Evolutionary conservation across 2,888 invertebrate species (phyloP), one percentile per base, ranked within the genome.

Genomic region (Drosophila anomalipes): DNA sequence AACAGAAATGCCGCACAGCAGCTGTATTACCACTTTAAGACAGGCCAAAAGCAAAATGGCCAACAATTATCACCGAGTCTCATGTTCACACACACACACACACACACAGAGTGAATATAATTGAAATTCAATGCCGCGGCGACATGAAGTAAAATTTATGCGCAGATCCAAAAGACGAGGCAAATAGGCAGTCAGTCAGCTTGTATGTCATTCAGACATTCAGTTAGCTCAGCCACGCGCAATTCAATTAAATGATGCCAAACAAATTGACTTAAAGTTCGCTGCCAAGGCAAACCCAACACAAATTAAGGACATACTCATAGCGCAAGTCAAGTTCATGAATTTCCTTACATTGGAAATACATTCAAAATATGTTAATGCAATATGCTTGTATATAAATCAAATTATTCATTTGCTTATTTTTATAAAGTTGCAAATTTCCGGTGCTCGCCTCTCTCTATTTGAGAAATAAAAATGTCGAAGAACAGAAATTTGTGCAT

Each of bases 181-280:
- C 47, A 61, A 41, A 14, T 28, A 30, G 22, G n/a, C 39, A 35
- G 54, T 2, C 39, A 35, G 54, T 2, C 59, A 41, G 32, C 12
- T 10, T 51, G 26, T 32, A 32, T 39, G 37, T 56, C 37, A 52
- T 37, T 60, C 60, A 61, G 52, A 14, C 58, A 14, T 35, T 35
- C 35, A 49, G 59, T 41, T 63, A 35, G 22, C 10, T 28, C 64
- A 57, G 54, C 54, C 63, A 73, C 44, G 54, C 82, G 41, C 49
- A 53, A 52, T 67, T 82, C 71, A 84, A 71, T 81, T 81, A 71
- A 70, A 71, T 64, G 71, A 64, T 61, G 71, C 51, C 60, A 74
- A 77, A 74, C 53, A 68, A 79, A 70, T 74, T 72, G 58, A 52
- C 47, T 60, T 60, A 30, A 71, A 81, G 22, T 66, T 60, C 30